phyloP scores from a whole-genome alignment of 2,888 invertebrate genomes.

The Brachycybe producta region DNA sequence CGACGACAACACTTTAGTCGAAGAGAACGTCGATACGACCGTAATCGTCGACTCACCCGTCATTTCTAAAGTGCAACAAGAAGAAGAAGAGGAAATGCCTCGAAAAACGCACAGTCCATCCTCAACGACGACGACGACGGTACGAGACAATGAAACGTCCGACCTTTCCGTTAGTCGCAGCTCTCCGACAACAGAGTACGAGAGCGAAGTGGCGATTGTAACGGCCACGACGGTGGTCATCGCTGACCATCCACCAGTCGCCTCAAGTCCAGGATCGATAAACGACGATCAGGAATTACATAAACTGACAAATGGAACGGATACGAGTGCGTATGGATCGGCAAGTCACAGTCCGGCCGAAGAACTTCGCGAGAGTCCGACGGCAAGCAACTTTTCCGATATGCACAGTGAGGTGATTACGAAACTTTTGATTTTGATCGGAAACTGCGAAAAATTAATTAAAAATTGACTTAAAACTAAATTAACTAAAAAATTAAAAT shows the following conservation, averaged over 20 bases:
- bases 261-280: not conserved
- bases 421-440: not conserved
- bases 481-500: not conserved
- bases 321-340: conserved; percentile 33
- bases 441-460: too few relatives aligned
- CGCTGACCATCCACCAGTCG: not conserved
- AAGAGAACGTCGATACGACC: too few relatives aligned
- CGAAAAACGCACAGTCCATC: not conserved
- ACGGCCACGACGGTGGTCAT: not conserved
- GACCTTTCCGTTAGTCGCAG: not conserved
- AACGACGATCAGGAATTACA: conserved; percentile 6
- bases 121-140: not conserved
- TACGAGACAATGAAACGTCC: not conserved
- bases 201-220: not conserved
- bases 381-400: conserved; percentile 42
- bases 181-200: not conserved
- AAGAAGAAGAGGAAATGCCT: too few relatives aligned
- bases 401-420: conserved; percentile 49
- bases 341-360: conserved; percentile 66
- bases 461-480: not conserved
- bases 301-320: conserved; percentile 6
- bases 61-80: too few relatives aligned
- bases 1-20: too few relatives aligned
- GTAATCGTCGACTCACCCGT: too few relatives aligned
- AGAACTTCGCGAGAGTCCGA: conserved; percentile 51